A percentile compares a stretch with the other conserved stretches of the same genome.
Evolutionary conservation across 1,140 invertebrate genomes (phyloP).

Genomic region (Apolygus lucorum): DNA sequence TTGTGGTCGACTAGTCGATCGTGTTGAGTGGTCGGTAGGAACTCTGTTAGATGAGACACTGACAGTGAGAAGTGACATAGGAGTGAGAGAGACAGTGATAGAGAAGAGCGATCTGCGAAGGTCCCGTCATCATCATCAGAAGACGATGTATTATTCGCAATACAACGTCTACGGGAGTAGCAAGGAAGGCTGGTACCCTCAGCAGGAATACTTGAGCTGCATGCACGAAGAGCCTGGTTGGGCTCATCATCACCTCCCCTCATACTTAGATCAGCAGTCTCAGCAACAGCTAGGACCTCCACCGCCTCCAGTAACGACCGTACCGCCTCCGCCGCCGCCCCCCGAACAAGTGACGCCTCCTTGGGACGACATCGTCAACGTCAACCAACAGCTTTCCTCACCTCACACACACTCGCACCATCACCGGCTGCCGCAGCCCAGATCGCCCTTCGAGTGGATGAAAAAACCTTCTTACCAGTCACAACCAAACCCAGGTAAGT

Average conservation of each 20-base stretch:
- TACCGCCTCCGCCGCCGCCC: constrained; percentile 7
- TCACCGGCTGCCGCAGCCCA: constrained; percentile 50
- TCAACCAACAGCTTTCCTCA: neutral
- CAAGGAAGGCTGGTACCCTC: constrained; percentile 22
- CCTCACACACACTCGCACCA: constrained; percentile 6
- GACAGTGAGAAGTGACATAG: no score
- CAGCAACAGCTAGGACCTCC: constrained; percentile 5
- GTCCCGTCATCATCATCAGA: no score
- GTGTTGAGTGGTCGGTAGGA: no score
- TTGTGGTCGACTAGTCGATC: no score
- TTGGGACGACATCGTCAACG: constrained; percentile 8
- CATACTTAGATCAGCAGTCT: constrained; percentile 23
- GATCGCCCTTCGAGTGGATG: constrained; percentile 82
- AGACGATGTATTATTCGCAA: constrained; percentile 28
- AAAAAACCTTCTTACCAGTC: constrained; percentile 74
- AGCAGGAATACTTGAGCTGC: constrained; percentile 31
- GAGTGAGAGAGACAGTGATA: no score
- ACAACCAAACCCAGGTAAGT: constrained; percentile 70
- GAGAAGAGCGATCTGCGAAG: no score
- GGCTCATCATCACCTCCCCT: constrained; percentile 14
- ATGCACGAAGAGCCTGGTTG: constrained; percentile 30
- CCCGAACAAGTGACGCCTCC: constrained; percentile 9
- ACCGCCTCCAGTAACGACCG: constrained; percentile 6
- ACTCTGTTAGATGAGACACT: no score
- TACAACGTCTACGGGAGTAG: constrained; percentile 24